These are phyloP conservation scores for Astyanax mexicanus DNA, from an alignment of 2,797 vertebrate genomes.

Conservation along the genomic window DNA sequence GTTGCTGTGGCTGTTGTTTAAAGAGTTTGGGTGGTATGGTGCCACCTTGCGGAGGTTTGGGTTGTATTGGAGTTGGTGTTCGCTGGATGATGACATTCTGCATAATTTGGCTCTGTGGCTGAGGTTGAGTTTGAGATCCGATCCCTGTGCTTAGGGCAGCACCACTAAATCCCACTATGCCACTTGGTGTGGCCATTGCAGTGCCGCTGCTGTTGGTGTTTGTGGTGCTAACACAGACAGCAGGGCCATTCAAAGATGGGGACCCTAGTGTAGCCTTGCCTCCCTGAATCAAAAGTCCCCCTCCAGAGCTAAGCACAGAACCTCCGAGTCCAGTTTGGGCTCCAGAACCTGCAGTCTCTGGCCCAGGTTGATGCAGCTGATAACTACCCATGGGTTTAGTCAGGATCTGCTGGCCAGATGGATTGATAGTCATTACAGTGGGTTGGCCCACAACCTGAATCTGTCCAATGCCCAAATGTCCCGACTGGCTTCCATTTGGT, in stretches of 20 bases:
- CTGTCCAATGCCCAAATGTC: constrained; percentile 89
- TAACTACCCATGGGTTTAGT: constrained; percentile 91
- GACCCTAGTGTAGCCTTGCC: constrained; percentile 86
- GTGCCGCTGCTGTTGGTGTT: constrained; percentile 72
- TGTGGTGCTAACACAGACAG: constrained; percentile 83
- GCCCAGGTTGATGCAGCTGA: constrained; percentile 84
- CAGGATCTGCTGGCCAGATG: constrained; percentile 87
- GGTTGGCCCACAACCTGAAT: constrained; percentile 96
- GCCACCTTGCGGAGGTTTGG: constrained; percentile 88
- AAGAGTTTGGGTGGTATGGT: constrained; percentile 84
- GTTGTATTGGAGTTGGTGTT: constrained; percentile 95
- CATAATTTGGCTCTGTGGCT: constrained; percentile 81
- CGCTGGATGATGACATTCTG: constrained; percentile 94
- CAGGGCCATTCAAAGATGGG: constrained; percentile 88
- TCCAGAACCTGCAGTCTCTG: constrained; percentile 77
- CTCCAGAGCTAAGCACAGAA: constrained; percentile 69
- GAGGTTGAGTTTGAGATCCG: constrained; percentile 68
- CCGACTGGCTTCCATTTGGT: constrained; percentile 91
- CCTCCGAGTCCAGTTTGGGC: constrained; percentile 76
- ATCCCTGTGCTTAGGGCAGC: constrained; percentile 73
- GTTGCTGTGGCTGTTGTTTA: constrained; percentile 68
- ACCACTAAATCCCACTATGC: constrained; percentile 78
- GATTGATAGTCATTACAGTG: constrained; percentile 97
- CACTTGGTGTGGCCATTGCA: constrained; percentile 74
- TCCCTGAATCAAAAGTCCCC: constrained; percentile 92